Conservation (phyloP, 2,797 vertebrate genomes). For the Hafferia zeledoni region DNA sequence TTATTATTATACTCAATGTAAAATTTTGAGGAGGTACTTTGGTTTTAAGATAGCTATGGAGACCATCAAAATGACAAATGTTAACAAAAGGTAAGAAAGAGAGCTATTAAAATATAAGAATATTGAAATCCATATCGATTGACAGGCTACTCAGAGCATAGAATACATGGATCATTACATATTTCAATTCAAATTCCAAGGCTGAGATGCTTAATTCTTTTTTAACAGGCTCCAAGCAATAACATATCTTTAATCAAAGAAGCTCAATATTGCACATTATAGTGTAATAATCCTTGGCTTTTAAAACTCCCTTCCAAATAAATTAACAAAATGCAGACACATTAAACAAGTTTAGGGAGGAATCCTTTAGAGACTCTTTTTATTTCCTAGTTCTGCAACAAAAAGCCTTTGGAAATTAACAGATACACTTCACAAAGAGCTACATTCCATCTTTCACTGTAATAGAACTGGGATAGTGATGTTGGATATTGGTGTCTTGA, state of each 20-base stretch:
- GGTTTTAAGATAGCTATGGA: conserved; percentile 2
- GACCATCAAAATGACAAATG: conserved; percentile 38
- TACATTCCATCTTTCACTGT: background rate
- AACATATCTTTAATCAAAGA: conserved; percentile 32
- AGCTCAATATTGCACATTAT: background rate
- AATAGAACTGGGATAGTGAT: background rate
- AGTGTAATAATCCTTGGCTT: conserved; percentile 24
- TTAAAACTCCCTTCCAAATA: conserved; percentile 37
- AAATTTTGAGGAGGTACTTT: background rate
- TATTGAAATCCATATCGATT: conserved; percentile 29
- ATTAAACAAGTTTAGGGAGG: conserved; percentile 7
- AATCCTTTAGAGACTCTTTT: background rate
- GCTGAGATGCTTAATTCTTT: conserved; percentile 15
- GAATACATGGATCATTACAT: conserved; percentile 29
- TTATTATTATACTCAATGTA: conserved; percentile 20
- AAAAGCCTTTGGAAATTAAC: background rate
- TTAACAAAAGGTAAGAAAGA: background rate
- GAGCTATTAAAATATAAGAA: conserved; percentile 22
- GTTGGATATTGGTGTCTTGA: background rate
- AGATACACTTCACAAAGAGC: background rate
- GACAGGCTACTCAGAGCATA: conserved; percentile 13
- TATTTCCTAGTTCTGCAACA: background rate
- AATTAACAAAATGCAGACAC: conserved; percentile 7
- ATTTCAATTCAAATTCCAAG: conserved; percentile 42
- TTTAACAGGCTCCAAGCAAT: conserved; percentile 37